Percentiles rank a stretch among this genome's conserved stretches.
These are phyloP conservation scores for Engraulis encrasicolus DNA, from an alignment of 2,113 vertebrate species.

Conservation along the genomic window DNA sequence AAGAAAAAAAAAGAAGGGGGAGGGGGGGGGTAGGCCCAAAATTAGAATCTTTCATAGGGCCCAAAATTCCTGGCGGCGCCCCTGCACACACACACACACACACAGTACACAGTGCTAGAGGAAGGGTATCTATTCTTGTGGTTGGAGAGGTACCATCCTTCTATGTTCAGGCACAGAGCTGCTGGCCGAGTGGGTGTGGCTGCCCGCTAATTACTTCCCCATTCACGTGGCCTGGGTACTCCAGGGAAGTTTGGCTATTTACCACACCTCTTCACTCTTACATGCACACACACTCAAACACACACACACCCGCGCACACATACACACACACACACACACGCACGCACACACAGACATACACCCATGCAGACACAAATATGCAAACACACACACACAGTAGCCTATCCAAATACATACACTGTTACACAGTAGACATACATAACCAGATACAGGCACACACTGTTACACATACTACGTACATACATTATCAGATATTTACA, in stretches of 20 bases:
- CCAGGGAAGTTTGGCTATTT: neutral
- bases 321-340: neutral
- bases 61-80: no score
- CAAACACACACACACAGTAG: neutral
- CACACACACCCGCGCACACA: neutral
- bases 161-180: neutral
- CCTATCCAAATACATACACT: neutral
- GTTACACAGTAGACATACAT: no score
- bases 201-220: neutral
- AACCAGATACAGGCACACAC: no score
- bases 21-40: no score
- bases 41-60: no score
- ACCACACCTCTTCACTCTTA: neutral
- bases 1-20: no score
- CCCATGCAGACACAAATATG: neutral
- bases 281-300: neutral
- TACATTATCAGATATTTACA: no score
- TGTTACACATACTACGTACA: no score
- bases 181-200: slow-evolving; percentile 13
- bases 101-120: neutral
- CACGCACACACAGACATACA: neutral
- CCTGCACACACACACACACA: no score
- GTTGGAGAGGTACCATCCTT: slow-evolving; percentile 4
- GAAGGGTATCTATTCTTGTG: neutral
- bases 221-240: neutral